Conservation (phyloP, 2,888 invertebrate genomes). For the Patella pellucida region DNA sequence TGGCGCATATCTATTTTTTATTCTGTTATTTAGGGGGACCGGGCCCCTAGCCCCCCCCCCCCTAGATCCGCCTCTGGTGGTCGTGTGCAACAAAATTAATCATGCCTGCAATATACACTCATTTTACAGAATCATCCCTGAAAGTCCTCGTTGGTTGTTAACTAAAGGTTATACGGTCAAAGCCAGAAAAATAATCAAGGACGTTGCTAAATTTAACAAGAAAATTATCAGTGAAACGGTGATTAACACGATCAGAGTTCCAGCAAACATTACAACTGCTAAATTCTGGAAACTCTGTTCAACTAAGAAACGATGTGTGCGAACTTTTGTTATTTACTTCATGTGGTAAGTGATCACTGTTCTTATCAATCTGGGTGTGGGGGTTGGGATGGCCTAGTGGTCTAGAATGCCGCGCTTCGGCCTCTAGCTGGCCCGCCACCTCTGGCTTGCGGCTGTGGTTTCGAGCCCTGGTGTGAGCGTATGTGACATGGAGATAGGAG, state of each 20-base stretch:
- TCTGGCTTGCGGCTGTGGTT: too few relatives aligned
- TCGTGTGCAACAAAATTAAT: too few relatives aligned
- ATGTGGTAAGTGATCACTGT: neutral
- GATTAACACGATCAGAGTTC: neutral
- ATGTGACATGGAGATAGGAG: too few relatives aligned
- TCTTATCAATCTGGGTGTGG: neutral
- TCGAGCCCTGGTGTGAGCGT: too few relatives aligned
- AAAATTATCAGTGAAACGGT: neutral
- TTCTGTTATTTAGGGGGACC: too few relatives aligned
- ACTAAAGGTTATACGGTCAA: neutral
- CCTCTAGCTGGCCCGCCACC: too few relatives aligned
- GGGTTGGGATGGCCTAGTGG: too few relatives aligned
- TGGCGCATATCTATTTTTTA: too few relatives aligned
- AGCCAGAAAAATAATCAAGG: neutral
- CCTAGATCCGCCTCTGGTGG: too few relatives aligned
- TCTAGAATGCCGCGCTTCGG: too few relatives aligned
- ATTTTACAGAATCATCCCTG: neutral
- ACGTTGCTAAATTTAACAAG: neutral
- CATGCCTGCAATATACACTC: too few relatives aligned
- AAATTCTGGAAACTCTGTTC: slow-evolving; percentile 2
- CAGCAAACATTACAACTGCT: neutral
- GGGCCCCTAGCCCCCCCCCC: too few relatives aligned
- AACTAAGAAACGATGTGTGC: neutral
- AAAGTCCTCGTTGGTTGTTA: neutral
- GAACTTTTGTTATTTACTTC: neutral